Conservation (phyloP, 2,113 vertebrate species). For the Sinosuthora webbiana region DNA sequence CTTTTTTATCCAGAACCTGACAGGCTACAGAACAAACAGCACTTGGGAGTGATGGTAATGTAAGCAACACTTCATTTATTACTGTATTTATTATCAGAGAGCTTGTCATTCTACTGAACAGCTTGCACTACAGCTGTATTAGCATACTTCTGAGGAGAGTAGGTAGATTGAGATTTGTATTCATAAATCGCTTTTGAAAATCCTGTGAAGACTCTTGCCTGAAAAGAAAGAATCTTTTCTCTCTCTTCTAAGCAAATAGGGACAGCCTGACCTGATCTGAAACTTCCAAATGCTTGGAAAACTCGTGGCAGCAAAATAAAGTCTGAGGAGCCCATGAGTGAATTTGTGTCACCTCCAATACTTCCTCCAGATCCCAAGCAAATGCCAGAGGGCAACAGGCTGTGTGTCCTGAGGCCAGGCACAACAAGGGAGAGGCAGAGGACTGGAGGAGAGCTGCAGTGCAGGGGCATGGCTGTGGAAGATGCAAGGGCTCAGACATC, state of each 20-base stretch:
- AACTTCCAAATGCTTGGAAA: neutral
- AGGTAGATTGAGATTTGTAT: neutral
- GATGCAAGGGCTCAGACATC: neutral
- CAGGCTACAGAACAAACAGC: neutral
- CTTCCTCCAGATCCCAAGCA: neutral
- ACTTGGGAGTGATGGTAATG: neutral
- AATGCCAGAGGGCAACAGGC: neutral
- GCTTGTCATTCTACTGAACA: neutral
- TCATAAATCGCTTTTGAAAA: neutral
- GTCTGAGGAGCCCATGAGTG: neutral
- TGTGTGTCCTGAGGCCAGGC: neutral
- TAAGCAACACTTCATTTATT: slow-evolving; percentile 3
- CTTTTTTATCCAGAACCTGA: neutral
- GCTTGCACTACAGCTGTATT: neutral
- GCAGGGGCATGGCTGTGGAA: neutral
- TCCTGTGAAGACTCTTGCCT: neutral
- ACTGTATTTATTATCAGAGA: neutral
- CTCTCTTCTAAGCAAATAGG: neutral
- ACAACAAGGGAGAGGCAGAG: neutral
- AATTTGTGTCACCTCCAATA: neutral
- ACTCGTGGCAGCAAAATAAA: neutral
- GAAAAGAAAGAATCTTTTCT: neutral
- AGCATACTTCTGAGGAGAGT: neutral
- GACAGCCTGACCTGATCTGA: neutral
- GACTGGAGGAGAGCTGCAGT: neutral